Conservation (phyloP, 2,113 vertebrate species). For the Leptosomus discolor region DNA sequence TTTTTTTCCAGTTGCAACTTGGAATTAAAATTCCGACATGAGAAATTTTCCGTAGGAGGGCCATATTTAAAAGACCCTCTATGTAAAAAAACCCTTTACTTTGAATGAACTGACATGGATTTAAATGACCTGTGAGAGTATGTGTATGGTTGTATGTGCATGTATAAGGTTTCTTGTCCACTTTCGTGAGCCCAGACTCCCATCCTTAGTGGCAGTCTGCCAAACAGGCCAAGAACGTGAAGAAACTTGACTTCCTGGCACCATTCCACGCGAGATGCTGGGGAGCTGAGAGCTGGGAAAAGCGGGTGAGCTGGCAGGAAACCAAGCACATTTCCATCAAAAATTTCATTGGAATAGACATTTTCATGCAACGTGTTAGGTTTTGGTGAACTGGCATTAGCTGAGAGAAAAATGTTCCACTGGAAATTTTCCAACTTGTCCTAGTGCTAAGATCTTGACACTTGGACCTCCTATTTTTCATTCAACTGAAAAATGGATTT, state of each 20-base stretch:
- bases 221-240: constrained; percentile 43
- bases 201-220: constrained; percentile 49
- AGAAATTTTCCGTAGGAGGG: constrained; percentile 41
- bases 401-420: constrained; percentile 62
- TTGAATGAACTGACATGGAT: constrained; percentile 63
- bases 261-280: background rate
- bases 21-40: constrained; percentile 13
- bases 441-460: background rate
- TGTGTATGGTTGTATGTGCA: constrained; percentile 53
- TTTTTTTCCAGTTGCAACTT: background rate
- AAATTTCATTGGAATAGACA: constrained; percentile 66
- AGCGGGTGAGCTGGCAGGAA: constrained; percentile 31
- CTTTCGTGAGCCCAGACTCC: constrained; percentile 52
- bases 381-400: constrained; percentile 56
- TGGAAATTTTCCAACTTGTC: constrained; percentile 50
- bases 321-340: constrained; percentile 57
- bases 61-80: constrained; percentile 38
- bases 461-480: constrained; percentile 12
- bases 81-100: constrained; percentile 34
- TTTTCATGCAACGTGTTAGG: constrained; percentile 55
- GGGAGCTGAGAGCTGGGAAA: constrained; percentile 53
- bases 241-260: constrained; percentile 61
- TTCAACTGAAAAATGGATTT: constrained; percentile 22
- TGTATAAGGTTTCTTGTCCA: constrained; percentile 71
- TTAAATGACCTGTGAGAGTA: constrained; percentile 68